Base-by-base conservation (phyloP, 2,113 vertebrate genomes). In the Nothocercus nigrocapillus region DNA sequence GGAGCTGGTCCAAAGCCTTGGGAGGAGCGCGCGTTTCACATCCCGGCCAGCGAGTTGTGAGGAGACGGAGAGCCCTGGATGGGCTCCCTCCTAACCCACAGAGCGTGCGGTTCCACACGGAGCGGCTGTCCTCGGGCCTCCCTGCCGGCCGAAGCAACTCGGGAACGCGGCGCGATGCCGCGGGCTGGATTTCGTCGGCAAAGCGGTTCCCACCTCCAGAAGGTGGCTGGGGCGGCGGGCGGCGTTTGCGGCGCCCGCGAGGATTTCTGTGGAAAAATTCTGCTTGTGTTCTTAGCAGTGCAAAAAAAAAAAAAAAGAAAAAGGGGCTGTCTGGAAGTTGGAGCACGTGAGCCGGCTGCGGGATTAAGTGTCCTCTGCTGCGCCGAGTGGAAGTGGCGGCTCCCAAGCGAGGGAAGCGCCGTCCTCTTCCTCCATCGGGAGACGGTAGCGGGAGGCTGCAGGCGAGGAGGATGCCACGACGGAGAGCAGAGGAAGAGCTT, bases 341-440 rank as follows among this genome's bases (percentile, higher is more conserved):
- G 61, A 13, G 59, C 73, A 45, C 9, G 13, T 34, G 34, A 75
- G 19, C 51, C 51, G 73, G 68, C 89, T 62, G 28, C 32, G 40
- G 85, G 91, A 93, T 94, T 89, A 94, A 94, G 89, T 80, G 78
- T 85, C 70, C 85, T 70, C 73, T 40, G 82, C 30, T 66, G 53
- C 34, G 82, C 34, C 18, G 62, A 67, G 85, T 62, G 40, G 68
- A 87, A 91, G 82, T 49, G 66, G 22, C 1, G 1, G 85, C 82
- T 89, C 69, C 73, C 28, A 34, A 89, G 81, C 8, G 73, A 68
- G 85, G 62, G 28, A 61, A 38, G 44, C 42, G 82, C 77, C 36
- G 82, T 83, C 86, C 12, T 80, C 11, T 86, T 86, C 67, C 72
- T 70, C 62, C 14, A 8, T 34, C 24, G 22, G 67, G 7, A 38